Base-by-base conservation (phyloP, 2,888 invertebrate genomes). In the Keiferia lycopersicella region DNA sequence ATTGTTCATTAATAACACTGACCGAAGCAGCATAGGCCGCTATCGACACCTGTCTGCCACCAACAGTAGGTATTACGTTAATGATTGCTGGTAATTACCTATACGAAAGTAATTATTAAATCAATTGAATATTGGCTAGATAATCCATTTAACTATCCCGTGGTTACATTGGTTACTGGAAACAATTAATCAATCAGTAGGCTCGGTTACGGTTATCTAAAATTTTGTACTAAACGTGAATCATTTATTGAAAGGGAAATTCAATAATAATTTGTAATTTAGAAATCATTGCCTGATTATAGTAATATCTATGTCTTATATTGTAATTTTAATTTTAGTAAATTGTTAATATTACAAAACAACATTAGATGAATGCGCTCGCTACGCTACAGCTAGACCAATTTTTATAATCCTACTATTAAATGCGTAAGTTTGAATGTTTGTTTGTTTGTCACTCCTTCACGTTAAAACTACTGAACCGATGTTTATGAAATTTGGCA, bases 181-280 rank as follows among this genome's bases (percentile, higher is more conserved):
- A 30, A 57, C 62, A 26, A 63, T 63, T 45, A 45, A 63, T 63
- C 57, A 56, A 63, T 57, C 56, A 41, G 14, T 45, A 11, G 56
- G 45, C 41, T 56, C 34, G 62, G 62, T 63, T 57, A 18, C 45
- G 22, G 56, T 57, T 45, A 45, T 63, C 57, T 56, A 45, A 57
- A 63, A 63, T 63, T 63, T 45, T 57, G 18, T 3, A 1, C 56
- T 10, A 22, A 26, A 26, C 26, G 26, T n/a, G 16, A 26, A 51
- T 34, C 1, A 56, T 34, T 56, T 56, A 56, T 56, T 16, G 6
- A 30, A 16, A 16, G 11, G 20, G 18, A 20, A 8, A 51, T 22
- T 51, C 10, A 18, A 22, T 51, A 51, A 4, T 18, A 0, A 51
- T 45, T 45, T 16, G 45, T 16, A 45, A 45, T 45, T 34, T 1